Evolutionary conservation across 2,888 invertebrate genomes (phyloP), one percentile per base, ranked within the genome.

Genomic region (Dryobotodes eremita): DNA sequence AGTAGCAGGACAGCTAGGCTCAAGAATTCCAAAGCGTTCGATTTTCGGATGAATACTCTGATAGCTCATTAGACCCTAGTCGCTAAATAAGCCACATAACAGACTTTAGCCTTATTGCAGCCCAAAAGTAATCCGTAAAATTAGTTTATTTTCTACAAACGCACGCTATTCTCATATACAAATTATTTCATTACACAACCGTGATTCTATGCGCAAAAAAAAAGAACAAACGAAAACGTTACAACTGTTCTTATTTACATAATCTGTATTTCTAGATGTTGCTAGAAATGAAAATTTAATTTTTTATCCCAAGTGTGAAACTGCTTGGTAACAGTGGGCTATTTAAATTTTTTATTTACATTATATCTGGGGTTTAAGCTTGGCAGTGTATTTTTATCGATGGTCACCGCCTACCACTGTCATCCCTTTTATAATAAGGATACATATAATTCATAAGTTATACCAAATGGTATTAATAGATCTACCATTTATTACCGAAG

Each of bases 261-360:
- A 76, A 71, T 81, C 71, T 83, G 81, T 78, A 85, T 82, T 64
- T 68, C 75, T 82, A 87, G 64, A 69, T 85, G 78, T 81, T 79
- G 82, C 87, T 85, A 88, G 79, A 88, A 88, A 88, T 88, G 87
- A 86, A 88, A 88, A 88, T 86, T 84, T 77, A 86, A 85, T 79
- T 75, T 53, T 71, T 65, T 50, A 57, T 70, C 1, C 31, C 64
- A 61, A 55, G 7, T 26, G 3, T 1, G 20, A 64, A n/a, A n/a
- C 13, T 15, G 2, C 13, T 66, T 53, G 50, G 26, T 42, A n/a
- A n/a, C 11, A n/a, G 17, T 36, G 46, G 31, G 46, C 23, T 73
- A 59, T 48, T 36, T 26, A 4, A 11, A n/a, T 23, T 26, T 42
- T 17, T 64, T 46, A 31, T 15, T 55, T 64, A 57, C 23, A 73